A percentile compares a stretch with the other conserved stretches of the same genome.
phyloP scores from a whole-genome alignment of 2,113 vertebrate species.

The Budorcas taxicolor region DNA sequence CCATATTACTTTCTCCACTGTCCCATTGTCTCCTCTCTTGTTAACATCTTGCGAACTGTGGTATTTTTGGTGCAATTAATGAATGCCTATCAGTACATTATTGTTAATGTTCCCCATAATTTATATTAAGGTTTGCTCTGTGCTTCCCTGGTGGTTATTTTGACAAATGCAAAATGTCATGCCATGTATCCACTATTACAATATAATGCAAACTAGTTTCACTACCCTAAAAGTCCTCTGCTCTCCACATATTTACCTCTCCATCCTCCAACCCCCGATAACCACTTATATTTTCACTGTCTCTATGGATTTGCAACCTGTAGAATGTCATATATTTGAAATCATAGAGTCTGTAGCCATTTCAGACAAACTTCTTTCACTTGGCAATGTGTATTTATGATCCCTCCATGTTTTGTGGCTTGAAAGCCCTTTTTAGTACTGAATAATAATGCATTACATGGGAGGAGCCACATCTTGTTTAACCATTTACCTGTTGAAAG shows the following conservation, averaged over 20 bases:
- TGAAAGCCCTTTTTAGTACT: background rate
- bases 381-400: background rate
- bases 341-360: background rate
- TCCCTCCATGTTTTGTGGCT: background rate
- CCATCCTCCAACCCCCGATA: fast-evolving
- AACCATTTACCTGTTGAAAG: background rate
- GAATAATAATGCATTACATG: background rate
- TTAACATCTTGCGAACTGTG: background rate
- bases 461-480: background rate
- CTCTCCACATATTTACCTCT: background rate
- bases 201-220: background rate
- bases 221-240: background rate
- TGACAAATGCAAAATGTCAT: background rate
- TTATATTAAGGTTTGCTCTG: background rate
- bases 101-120: background rate
- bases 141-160: background rate
- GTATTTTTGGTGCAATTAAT: background rate
- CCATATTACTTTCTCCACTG: background rate
- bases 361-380: background rate
- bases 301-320: background rate
- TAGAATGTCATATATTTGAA: background rate
- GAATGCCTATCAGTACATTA: background rate
- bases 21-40: background rate
- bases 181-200: background rate
- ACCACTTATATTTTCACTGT: background rate